phyloP scores from a whole-genome alignment of 2,888 invertebrate genomes.

The Agriopis leucophaearia region DNA sequence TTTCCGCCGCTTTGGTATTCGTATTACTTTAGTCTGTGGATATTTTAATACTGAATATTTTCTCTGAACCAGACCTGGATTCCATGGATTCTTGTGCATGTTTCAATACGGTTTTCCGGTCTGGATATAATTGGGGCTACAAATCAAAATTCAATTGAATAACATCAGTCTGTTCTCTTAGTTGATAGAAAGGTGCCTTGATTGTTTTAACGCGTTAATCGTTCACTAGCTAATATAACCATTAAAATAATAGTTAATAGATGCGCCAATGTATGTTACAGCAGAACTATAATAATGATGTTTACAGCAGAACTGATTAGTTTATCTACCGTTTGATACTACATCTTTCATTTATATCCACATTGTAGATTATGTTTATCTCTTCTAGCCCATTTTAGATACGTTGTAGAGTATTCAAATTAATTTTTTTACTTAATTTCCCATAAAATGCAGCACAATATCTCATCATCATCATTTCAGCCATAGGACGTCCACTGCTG shows the following conservation, averaged over 20 bases:
- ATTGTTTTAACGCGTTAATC: slow-evolving; percentile 15
- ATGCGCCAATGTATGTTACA: slow-evolving; percentile 30
- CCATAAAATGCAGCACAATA: too few species aligned
- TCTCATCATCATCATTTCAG: too few species aligned
- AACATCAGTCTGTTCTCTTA: not conserved
- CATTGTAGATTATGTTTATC: not conserved
- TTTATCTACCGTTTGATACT: slow-evolving; percentile 5
- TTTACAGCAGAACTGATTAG: slow-evolving; percentile 18
- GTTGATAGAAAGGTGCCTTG: not conserved
- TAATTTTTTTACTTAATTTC: too few species aligned
- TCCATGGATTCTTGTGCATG: slow-evolving; percentile 55
- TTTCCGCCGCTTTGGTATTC: slow-evolving; percentile 76
- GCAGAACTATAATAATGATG: too few species aligned
- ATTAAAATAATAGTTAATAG: slow-evolving; percentile 31
- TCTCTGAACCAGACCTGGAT: slow-evolving; percentile 66
- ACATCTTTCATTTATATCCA: not conserved
- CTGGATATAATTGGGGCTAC: slow-evolving; percentile 22
- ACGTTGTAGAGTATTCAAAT: not conserved
- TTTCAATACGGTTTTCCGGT: slow-evolving; percentile 37
- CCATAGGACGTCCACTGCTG: too few species aligned
- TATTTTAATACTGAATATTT: slow-evolving; percentile 70
- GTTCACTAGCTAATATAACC: slow-evolving; percentile 26
- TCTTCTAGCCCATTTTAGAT: not conserved
- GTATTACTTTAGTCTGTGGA: slow-evolving; percentile 71
- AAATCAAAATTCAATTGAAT: slow-evolving; percentile 23